A percentile compares a stretch with the other conserved stretches of the same genome.
Evolutionary conservation across 2,888 invertebrate species (phyloP).

Genomic region (Stenoptilia bipunctidactyla): DNA sequence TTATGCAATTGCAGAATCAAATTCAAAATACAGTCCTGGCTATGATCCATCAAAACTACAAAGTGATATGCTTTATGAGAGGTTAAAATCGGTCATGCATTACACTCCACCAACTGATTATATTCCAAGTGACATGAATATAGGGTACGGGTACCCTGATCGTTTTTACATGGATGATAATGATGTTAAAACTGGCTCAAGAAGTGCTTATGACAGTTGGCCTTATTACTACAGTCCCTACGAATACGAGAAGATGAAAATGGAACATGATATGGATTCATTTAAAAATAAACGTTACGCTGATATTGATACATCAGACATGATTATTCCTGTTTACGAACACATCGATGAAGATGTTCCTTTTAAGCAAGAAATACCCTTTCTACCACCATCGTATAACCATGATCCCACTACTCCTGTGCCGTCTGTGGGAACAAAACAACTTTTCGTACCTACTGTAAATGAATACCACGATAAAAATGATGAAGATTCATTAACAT

Average conservation of each 20-base stretch:
- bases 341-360: slow-evolving; percentile 29
- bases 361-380: slow-evolving; percentile 11
- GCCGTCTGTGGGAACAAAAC: slow-evolving; percentile 35
- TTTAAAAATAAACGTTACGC: slow-evolving; percentile 45
- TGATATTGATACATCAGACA: slow-evolving; percentile 16
- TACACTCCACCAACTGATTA: slow-evolving; percentile 24
- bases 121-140: slow-evolving; percentile 17
- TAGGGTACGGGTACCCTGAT: slow-evolving; percentile 17
- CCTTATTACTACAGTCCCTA: slow-evolving; percentile 41
- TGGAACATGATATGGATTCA: slow-evolving; percentile 28
- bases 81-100: slow-evolving; percentile 29
- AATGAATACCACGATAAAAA: slow-evolving; percentile 42
- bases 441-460: slow-evolving; percentile 45
- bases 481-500: slow-evolving; percentile 36
- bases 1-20: slow-evolving; percentile 23
- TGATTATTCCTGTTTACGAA: slow-evolving; percentile 48
- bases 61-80: slow-evolving; percentile 27
- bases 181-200: slow-evolving; percentile 29
- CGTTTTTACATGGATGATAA: slow-evolving; percentile 32
- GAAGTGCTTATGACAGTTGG: slow-evolving; percentile 34
- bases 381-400: slow-evolving; percentile 15
- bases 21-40: slow-evolving; percentile 22
- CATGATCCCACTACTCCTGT: slow-evolving; percentile 28
- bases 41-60: slow-evolving; percentile 23
- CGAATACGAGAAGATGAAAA: slow-evolving; percentile 34